These are phyloP conservation scores for cat (Felis catus) DNA, from an alignment of 2,113 vertebrate genomes.

Conservation along the genomic window F.catus_Fca126_mat1.0 CM031416.1:45856001-45856500, in stretches of 20 bases:
- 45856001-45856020: background rate
- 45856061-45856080: background rate
- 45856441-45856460: background rate
- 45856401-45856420: background rate
- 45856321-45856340: background rate
- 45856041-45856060: background rate
- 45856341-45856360: conserved; percentile 24
- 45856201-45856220: background rate
- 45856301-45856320: background rate
- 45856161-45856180: background rate
- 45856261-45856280: background rate
- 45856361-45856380: background rate
- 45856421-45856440: background rate
- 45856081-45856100: background rate
- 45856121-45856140: background rate
- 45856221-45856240: background rate
- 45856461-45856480: background rate
- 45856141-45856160: background rate
- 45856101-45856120: background rate
- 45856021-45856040: background rate
- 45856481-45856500: background rate
- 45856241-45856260: conserved; percentile 9
- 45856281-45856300: conserved; percentile 17
- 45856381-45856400: background rate
- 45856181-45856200: background rate